These are phyloP conservation scores for Trialeurodes vaporariorum DNA, from an alignment of 1,140 invertebrate genomes.

Conservation along the genomic window DNA sequence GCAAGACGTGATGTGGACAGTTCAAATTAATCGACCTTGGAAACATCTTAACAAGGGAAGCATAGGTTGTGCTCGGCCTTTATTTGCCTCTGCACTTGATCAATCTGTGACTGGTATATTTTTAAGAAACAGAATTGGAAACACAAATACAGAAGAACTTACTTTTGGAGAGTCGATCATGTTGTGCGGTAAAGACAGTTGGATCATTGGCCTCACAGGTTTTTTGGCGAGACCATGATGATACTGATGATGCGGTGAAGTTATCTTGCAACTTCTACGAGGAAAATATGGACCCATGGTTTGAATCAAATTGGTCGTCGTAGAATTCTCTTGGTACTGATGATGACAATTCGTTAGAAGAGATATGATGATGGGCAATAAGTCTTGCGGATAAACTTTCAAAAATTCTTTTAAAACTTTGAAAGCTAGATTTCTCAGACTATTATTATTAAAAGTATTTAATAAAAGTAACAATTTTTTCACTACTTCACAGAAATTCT, in stretches of 20 bases:
- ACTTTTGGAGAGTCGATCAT: slow-evolving; percentile 57
- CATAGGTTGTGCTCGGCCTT: too few relatives aligned
- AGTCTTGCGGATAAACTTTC: background rate
- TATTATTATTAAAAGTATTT: background rate
- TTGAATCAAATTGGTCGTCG: slow-evolving; percentile 35
- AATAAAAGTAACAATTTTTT: background rate
- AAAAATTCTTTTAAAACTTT: background rate
- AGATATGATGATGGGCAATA: slow-evolving; percentile 7
- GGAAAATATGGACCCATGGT: slow-evolving; percentile 60
- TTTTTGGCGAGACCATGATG: slow-evolving; percentile 13
- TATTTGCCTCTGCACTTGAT: too few relatives aligned
- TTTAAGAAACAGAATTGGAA: too few relatives aligned
- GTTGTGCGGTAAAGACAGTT: slow-evolving; percentile 71
- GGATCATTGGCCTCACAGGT: slow-evolving; percentile 68
- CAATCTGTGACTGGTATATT: too few relatives aligned
- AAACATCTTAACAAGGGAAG: too few relatives aligned
- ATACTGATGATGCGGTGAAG: slow-evolving; percentile 16
- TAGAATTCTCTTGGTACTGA: slow-evolving; percentile 63
- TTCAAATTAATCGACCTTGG: too few relatives aligned
- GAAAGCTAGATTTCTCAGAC: background rate
- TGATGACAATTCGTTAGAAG: slow-evolving; percentile 72
- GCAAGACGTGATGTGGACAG: too few relatives aligned
- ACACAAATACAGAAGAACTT: slow-evolving; percentile 19
- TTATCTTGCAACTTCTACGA: slow-evolving; percentile 38
- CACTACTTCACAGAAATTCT: background rate